Percentiles rank a stretch among this genome's conserved stretches.
Evolutionary conservation across 2,888 invertebrate genomes (phyloP).

Genomic region (Arctia plantaginis): DNA sequence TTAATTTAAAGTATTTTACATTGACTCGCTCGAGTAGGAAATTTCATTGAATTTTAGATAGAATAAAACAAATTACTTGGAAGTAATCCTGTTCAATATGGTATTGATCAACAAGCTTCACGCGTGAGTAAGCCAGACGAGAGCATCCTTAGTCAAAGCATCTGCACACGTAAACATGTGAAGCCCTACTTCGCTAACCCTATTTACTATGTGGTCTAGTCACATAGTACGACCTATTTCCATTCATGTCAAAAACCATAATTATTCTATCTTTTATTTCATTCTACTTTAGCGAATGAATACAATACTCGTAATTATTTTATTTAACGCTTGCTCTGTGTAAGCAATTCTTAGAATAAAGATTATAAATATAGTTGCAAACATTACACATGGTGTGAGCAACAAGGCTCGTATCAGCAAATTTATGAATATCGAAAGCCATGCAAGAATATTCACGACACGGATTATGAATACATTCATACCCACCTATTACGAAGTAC

Average conservation of each 20-base stretch:
- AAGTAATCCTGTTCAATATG: slow-evolving; percentile 46
- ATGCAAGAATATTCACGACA: slow-evolving; percentile 32
- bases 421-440: slow-evolving; percentile 37
- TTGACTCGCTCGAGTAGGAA: not conserved
- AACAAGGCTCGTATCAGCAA: slow-evolving; percentile 28
- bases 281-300: not conserved
- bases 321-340: not conserved
- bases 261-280: not conserved
- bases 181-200: slow-evolving; percentile 79
- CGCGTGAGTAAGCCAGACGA: slow-evolving; percentile 66
- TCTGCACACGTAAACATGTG: slow-evolving; percentile 67
- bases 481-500: slow-evolving; percentile 27
- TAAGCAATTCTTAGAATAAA: slow-evolving; percentile 33
- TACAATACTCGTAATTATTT: slow-evolving; percentile 5
- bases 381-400: slow-evolving; percentile 24
- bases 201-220: slow-evolving; percentile 76
- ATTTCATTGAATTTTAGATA: not conserved
- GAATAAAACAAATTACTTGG: slow-evolving; percentile 26
- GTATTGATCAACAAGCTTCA: slow-evolving; percentile 53
- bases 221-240: slow-evolving; percentile 62
- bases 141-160: slow-evolving; percentile 60
- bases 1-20: slow-evolving; percentile 17
- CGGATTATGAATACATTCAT: slow-evolving; percentile 23
- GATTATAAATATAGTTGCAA: slow-evolving; percentile 29
- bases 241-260: slow-evolving; percentile 56